A percentile compares a stretch with the other conserved stretches of the same genome.
Evolutionary conservation across 2,888 invertebrate species (phyloP).

Genomic region (Polydrusus tereticollis): DNA sequence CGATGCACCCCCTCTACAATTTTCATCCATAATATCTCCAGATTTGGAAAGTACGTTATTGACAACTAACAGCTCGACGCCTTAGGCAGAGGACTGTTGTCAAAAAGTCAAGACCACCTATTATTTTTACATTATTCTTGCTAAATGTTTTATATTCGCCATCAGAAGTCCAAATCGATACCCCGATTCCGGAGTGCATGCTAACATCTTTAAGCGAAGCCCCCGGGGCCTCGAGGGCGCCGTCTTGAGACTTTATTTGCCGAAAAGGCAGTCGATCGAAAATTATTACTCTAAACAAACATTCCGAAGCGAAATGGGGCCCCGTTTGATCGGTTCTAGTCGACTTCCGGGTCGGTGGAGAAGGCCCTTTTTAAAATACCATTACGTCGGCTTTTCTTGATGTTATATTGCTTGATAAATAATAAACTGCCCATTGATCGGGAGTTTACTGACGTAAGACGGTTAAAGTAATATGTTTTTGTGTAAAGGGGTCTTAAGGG

Average conservation of each 20-base stretch:
- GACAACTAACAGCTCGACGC: too few species aligned
- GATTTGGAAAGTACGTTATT: too few species aligned
- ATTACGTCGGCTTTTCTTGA: conserved; percentile 36
- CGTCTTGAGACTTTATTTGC: conserved; percentile 47
- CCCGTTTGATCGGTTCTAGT: conserved; percentile 37
- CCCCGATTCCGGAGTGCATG: conserved; percentile 43
- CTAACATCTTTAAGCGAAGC: conserved; percentile 44
- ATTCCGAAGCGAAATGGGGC: conserved; percentile 33
- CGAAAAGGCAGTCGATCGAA: conserved; percentile 51
- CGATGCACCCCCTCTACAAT: too few species aligned
- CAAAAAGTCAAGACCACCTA: too few species aligned
- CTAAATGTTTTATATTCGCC: conserved; percentile 41
- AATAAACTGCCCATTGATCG: conserved; percentile 15
- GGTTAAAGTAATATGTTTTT: neutral
- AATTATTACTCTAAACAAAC: conserved; percentile 51
- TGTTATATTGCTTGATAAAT: conserved; percentile 20
- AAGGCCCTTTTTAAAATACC: conserved; percentile 41
- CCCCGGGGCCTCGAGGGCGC: conserved; percentile 33
- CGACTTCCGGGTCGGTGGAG: conserved; percentile 36
- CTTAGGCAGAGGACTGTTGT: too few species aligned
- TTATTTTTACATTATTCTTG: too few species aligned
- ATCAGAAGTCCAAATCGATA: conserved; percentile 43
- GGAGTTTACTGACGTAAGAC: neutral
- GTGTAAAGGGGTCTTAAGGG: neutral
- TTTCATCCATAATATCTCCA: too few species aligned